phyloP scores from a whole-genome alignment of 2,797 vertebrate genomes.

The Tapera naevia region DNA sequence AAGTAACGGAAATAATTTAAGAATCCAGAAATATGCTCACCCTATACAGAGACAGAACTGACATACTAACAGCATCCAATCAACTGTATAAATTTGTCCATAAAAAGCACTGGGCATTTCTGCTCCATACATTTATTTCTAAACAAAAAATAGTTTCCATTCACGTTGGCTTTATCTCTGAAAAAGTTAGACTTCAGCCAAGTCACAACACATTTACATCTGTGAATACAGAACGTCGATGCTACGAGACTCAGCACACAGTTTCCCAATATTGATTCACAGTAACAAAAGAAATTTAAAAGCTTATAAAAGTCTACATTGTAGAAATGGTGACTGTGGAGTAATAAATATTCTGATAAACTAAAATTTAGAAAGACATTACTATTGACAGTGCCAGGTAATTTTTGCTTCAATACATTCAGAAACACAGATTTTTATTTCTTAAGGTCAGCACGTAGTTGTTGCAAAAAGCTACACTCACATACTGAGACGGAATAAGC shows the following conservation, averaged over 20 bases:
- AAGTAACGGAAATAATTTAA: conserved; percentile 12
- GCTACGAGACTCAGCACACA: background rate
- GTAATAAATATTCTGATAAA: background rate
- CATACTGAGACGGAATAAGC: background rate
- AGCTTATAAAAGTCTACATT: background rate
- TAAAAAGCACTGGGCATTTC: background rate
- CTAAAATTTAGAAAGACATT: background rate
- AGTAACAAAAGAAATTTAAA: background rate
- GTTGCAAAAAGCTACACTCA: background rate
- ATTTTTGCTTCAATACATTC: background rate
- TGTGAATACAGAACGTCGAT: background rate
- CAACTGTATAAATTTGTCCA: background rate
- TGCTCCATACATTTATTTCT: background rate
- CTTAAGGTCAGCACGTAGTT: background rate
- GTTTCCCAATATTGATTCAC: background rate
- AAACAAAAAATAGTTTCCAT: background rate
- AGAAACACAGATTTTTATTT: background rate
- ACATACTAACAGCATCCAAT: background rate
- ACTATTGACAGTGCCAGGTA: background rate
- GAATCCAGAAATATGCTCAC: background rate
- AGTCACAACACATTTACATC: background rate
- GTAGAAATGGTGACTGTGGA: background rate
- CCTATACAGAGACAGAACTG: background rate
- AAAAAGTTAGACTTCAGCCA: background rate
- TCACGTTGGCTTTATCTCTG: background rate